Base-by-base conservation (phyloP, 2,888 invertebrate species). In the Leuctra nigra region DNA sequence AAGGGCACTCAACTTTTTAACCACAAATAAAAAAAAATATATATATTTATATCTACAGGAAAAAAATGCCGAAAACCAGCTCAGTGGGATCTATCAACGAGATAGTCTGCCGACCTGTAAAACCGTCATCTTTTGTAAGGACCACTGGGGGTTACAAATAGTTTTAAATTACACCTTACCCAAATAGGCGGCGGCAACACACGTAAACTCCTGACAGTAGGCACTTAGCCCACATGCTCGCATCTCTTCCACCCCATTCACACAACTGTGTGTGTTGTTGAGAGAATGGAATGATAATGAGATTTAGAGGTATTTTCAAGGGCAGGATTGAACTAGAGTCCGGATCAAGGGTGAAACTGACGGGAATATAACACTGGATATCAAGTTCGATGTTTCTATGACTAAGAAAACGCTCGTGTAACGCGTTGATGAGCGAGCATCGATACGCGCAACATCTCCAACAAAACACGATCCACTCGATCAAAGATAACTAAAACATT, bases 251-350 rank as follows among this genome's bases (percentile, higher is more conserved):
- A n/a, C 22, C 22, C 20, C 39, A 54, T 54, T 54, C 53, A 54
- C 25, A 41, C 41, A 39, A 39, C 22, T 23, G n/a, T n/a, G n/a
- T n/a, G n/a, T n/a, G n/a, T n/a, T n/a, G 55, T 35, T 18, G 44
- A 46, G 54, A 47, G 57, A 54, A 57, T 54, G 61, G 61, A 61
- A 61, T 61, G 61, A 61, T 61, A 61, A 61, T 61, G 58, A 58
- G 59, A 59, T 57, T 44, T 57, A 53, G 59, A 61, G 59, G 61
- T 61, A 59, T 58, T 59, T 54, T 57, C 47, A 52, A 56, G 54
- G 57, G 54, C 57, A 47, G 22, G 1, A 20, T 36, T n/a, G n/a
- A n/a, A n/a, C n/a, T n/a, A n/a, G n/a, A n/a, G n/a, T n/a, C n/a
- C 33, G 11, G 24, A 39, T 16, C n/a, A n/a, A 25, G 54, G 54